phyloP scores from a whole-genome alignment of 2,113 vertebrate genomes.

The Cettia cetti region DNA sequence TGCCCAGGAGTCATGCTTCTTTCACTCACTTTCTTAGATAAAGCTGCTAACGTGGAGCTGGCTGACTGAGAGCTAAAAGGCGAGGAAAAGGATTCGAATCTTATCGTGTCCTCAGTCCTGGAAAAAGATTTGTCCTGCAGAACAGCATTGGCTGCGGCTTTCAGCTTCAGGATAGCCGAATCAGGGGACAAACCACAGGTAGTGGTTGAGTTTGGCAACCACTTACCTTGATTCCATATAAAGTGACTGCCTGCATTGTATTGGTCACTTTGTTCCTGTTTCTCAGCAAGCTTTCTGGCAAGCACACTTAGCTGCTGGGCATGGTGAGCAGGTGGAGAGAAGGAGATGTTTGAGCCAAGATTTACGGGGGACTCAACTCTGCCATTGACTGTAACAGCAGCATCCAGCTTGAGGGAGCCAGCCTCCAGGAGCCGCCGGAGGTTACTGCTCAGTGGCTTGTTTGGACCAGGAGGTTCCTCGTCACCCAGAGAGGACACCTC shows the following conservation, averaged over 20 bases:
- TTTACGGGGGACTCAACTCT: conserved; percentile 82
- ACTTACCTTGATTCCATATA: conserved; percentile 94
- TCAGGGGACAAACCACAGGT: conserved; percentile 91
- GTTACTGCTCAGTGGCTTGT: conserved; percentile 95
- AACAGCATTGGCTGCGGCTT: conserved; percentile 94
- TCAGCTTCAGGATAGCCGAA: conserved; percentile 97
- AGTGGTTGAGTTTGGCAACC: conserved; percentile 84
- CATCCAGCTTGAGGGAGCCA: conserved; percentile 88
- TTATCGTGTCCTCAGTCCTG: conserved; percentile 84
- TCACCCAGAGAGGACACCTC: conserved; percentile 88
- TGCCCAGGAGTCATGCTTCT: conserved; percentile 84
- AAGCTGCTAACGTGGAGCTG: conserved; percentile 93
- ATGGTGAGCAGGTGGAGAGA: conserved; percentile 91
- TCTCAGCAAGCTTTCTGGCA: conserved; percentile 92
- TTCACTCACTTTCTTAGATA: conserved; percentile 99
- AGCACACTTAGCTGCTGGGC: conserved; percentile 96
- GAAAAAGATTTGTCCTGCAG: conserved; percentile 93
- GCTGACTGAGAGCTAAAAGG: conserved; percentile 97
- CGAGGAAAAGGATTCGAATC: conserved; percentile 94
- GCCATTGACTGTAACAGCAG: conserved; percentile 77
- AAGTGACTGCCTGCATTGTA: conserved; percentile 80
- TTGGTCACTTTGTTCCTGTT: conserved; percentile 82
- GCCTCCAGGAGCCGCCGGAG: conserved; percentile 91
- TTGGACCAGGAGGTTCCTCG: conserved; percentile 83
- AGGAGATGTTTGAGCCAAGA: conserved; percentile 79